Evolutionary conservation across 2,797 vertebrate species (phyloP).

Genomic region (Etheostoma perlongum): DNA sequence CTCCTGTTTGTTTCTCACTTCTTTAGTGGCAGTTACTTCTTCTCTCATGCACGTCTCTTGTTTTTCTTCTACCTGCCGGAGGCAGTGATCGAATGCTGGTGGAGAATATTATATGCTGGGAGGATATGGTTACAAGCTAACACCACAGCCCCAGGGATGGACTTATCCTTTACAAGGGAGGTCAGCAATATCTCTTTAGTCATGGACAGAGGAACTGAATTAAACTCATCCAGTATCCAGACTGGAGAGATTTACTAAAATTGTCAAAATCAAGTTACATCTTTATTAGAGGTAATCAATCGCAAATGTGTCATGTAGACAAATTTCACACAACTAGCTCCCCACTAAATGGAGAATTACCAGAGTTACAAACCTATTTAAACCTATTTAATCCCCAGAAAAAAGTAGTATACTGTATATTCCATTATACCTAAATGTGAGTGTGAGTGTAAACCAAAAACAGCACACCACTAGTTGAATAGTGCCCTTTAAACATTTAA

Average conservation of each 20-base stretch:
- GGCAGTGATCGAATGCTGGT: slow-evolving; percentile 45
- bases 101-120: slow-evolving; percentile 48
- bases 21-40: slow-evolving; percentile 27
- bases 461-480: neutral
- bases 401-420: neutral
- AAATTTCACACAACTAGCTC: neutral
- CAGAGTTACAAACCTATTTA: slow-evolving; percentile 12
- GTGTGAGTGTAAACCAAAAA: slow-evolving; percentile 11
- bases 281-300: slow-evolving; percentile 32
- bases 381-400: neutral
- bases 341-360: neutral
- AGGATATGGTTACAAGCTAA: slow-evolving; percentile 55
- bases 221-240: neutral
- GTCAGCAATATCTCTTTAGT: slow-evolving; percentile 38
- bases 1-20: slow-evolving; percentile 29
- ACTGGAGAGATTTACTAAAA: neutral
- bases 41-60: slow-evolving; percentile 16
- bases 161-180: slow-evolving; percentile 32
- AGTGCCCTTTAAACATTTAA: neutral
- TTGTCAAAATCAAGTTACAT: neutral
- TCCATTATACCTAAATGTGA: neutral
- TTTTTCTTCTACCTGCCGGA: slow-evolving; percentile 28
- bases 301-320: slow-evolving; percentile 3
- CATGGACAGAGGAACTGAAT: slow-evolving; percentile 13
- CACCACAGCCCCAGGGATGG: slow-evolving; percentile 45